Conservation (phyloP, 53 echinoderm and acorn worm genomes). For the Mesocentrotus franciscanus region DNA sequence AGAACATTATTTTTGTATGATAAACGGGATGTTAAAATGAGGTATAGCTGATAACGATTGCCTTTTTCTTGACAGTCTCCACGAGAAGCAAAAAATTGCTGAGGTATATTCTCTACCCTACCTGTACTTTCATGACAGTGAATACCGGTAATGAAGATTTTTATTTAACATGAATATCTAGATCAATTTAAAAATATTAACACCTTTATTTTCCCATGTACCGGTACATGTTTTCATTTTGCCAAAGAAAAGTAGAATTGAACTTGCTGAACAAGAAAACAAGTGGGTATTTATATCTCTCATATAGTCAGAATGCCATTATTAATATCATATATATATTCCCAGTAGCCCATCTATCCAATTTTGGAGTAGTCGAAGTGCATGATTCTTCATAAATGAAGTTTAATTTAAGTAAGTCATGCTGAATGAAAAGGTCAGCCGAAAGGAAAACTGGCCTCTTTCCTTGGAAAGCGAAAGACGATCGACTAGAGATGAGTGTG, state of each 20-base stretch:
- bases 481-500: neutral
- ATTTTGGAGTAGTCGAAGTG: neutral
- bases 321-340: neutral
- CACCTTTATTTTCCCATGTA: neutral
- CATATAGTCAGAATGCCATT: neutral
- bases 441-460: neutral
- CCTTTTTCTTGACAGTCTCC: too few relatives aligned
- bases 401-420: constrained; percentile 6
- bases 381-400: neutral
- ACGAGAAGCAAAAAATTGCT: too few relatives aligned
- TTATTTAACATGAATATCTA: too few relatives aligned
- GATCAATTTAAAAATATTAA: neutral
- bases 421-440: too few relatives aligned
- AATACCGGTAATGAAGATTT: too few relatives aligned
- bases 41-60: too few relatives aligned
- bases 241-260: neutral
- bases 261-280: neutral
- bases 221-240: neutral
- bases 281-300: neutral
- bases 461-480: too few relatives aligned
- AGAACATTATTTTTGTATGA: too few relatives aligned
- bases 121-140: too few relatives aligned
- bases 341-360: neutral
- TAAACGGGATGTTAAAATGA: too few relatives aligned
- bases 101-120: too few relatives aligned